Conservation (phyloP, 2,113 vertebrate species). For the Xyliphius kryptos region DNA sequence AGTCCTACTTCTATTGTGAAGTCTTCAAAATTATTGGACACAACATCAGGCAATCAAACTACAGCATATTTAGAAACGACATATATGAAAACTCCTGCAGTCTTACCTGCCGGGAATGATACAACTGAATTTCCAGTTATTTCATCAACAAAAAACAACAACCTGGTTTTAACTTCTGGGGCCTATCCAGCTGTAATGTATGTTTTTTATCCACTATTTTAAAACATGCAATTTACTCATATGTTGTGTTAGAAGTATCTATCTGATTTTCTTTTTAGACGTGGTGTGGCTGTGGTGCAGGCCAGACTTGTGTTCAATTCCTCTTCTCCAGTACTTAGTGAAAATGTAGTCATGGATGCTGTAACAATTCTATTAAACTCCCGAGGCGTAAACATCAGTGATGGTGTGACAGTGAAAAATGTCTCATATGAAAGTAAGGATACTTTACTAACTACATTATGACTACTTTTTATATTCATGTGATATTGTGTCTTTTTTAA, state of each 20-base stretch:
- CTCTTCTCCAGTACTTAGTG: constrained; percentile 15
- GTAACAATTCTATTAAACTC: background rate
- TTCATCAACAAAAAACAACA: too few species aligned
- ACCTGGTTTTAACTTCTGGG: too few species aligned
- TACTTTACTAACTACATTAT: background rate
- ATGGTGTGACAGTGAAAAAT: constrained; percentile 10
- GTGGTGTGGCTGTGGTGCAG: constrained; percentile 9
- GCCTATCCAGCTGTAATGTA: too few species aligned
- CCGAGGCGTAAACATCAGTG: background rate
- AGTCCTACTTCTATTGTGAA: too few species aligned
- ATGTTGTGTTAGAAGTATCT: background rate
- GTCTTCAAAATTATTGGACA: too few species aligned
- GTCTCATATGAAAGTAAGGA: constrained; percentile 23
- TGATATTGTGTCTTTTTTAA: background rate
- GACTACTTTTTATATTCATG: background rate
- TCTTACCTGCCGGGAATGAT: too few species aligned
- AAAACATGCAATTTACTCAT: too few species aligned
- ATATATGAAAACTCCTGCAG: too few species aligned
- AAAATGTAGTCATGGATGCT: constrained; percentile 12
- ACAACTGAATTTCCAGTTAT: too few species aligned
- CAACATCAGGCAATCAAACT: too few species aligned
- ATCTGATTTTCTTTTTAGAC: background rate
- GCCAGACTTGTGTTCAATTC: constrained; percentile 22
- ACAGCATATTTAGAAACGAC: too few species aligned
- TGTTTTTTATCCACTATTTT: too few species aligned